Conservation (phyloP, 2,888 invertebrate genomes). For the Aethes cnicana region DNA sequence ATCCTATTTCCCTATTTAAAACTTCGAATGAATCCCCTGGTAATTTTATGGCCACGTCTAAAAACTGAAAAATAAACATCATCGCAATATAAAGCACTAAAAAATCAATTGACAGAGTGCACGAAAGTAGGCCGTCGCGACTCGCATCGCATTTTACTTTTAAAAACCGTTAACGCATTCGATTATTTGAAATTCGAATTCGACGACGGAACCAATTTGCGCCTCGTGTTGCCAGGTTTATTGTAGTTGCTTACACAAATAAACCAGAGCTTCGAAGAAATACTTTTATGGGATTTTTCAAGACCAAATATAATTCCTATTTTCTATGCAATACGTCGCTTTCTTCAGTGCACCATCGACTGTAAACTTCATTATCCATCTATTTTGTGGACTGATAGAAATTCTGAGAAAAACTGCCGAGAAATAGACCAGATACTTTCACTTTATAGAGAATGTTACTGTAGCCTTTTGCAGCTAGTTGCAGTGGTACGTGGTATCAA, state of each 20-base stretch:
- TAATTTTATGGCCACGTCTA: no score
- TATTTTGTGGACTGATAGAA: conserved; percentile 20
- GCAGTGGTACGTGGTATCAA: no score
- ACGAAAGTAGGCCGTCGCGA: conserved; percentile 8
- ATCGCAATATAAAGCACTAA: no score
- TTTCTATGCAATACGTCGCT: no score
- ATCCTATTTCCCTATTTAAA: no score
- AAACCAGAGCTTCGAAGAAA: conserved; percentile 9
- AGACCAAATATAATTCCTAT: no score
- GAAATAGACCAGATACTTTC: conserved; percentile 18
- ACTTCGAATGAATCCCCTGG: no score
- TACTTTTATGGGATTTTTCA: no score
- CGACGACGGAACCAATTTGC: background rate
- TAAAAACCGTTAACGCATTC: conserved; percentile 12
- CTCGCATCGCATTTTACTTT: conserved; percentile 15
- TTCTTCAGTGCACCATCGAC: no score
- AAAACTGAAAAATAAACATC: no score
- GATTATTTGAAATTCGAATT: conserved; percentile 17
- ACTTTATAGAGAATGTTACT: conserved; percentile 9
- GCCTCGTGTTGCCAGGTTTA: background rate
- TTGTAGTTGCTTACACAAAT: conserved; percentile 1
- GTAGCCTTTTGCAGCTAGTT: no score
- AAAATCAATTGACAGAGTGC: conserved; percentile 4
- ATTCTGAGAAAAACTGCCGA: conserved; percentile 14
- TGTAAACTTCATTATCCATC: no score